Conservation (phyloP, 53 echinoderm and acorn worm species). For the Pentamera pediparva region DNA sequence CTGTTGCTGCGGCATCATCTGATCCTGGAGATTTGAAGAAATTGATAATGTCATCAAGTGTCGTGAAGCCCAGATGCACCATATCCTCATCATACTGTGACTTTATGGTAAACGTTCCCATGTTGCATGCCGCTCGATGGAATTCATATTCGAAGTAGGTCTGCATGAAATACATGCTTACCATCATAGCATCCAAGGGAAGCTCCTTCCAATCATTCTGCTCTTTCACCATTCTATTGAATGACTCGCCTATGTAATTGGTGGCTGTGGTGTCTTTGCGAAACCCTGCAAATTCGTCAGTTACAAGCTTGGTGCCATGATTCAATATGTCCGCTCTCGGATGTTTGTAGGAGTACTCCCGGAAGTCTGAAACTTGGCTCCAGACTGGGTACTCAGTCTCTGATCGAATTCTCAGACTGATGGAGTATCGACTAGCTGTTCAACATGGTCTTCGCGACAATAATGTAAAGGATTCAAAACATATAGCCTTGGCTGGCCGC, state of each 20-base stretch:
- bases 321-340: neutral
- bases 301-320: neutral
- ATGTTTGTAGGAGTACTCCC: neutral
- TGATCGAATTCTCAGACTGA: neutral
- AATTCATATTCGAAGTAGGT: neutral
- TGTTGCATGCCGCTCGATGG: neutral
- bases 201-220: neutral
- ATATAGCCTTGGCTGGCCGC: too few relatives aligned
- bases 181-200: neutral
- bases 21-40: neutral
- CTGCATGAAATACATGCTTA: neutral
- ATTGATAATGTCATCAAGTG: neutral
- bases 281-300: neutral
- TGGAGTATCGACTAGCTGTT: neutral
- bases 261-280: neutral
- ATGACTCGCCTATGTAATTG: neutral
- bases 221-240: conserved; percentile 2
- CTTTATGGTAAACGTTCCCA: neutral
- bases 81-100: neutral
- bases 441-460: neutral
- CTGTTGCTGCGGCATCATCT: neutral
- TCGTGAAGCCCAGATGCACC: neutral
- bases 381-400: neutral
- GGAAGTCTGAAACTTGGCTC: neutral
- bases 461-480: too few relatives aligned